A percentile compares a stretch with the other conserved stretches of the same genome.
Evolutionary conservation across 2,113 vertebrate species (phyloP).

Genomic region (Rhabdornis inornatus): DNA sequence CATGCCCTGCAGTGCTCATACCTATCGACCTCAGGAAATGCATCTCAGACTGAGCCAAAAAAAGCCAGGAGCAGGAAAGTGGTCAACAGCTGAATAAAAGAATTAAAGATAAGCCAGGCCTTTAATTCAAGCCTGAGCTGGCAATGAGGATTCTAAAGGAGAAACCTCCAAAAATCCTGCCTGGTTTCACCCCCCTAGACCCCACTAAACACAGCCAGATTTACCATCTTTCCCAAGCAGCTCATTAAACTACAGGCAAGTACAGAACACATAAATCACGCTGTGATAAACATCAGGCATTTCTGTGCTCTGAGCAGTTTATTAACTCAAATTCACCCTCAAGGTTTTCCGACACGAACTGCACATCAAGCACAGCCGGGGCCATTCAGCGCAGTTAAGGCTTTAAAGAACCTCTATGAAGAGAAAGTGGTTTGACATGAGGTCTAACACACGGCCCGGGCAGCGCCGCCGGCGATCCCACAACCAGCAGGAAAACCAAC

Average conservation of each 20-base stretch:
- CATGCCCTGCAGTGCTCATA: neutral
- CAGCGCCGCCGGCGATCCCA: fast-evolving
- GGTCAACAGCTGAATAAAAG: neutral
- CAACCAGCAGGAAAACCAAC: neutral
- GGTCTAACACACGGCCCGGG: neutral
- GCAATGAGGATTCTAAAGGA: neutral
- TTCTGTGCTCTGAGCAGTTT: neutral
- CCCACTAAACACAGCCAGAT: neutral
- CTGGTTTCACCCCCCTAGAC: fast-evolving
- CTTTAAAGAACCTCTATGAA: neutral
- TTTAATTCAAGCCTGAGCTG: neutral
- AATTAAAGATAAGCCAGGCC: neutral
- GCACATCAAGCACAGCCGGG: neutral
- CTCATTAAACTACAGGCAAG: neutral
- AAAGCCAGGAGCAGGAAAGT: neutral
- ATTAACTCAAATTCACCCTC: neutral
- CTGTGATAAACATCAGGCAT: neutral
- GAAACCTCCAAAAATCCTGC: neutral
- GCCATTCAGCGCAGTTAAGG: neutral
- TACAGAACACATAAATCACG: fast-evolving
- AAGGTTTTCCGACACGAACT: neutral
- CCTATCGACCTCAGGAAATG: fast-evolving
- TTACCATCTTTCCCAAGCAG: neutral
- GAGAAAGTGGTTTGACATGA: fast-evolving
- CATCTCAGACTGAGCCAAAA: neutral